Percentiles rank a stretch among this genome's conserved stretches.
These are phyloP conservation scores for Camponotus vicinus DNA, from an alignment of 1,140 invertebrate genomes.

Conservation along the genomic window DNA sequence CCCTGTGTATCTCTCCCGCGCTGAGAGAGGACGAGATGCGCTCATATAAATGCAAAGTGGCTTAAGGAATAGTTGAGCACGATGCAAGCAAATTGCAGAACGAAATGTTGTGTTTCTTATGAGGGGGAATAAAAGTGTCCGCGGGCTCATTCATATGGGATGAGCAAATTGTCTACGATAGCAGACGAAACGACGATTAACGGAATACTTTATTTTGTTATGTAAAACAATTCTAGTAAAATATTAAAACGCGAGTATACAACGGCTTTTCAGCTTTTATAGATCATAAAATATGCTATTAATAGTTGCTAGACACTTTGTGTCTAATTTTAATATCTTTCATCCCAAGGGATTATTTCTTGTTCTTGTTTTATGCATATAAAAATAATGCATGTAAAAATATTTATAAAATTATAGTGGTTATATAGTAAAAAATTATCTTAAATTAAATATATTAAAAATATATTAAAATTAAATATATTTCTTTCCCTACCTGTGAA, in stretches of 20 bases:
- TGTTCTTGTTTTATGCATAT: not conserved
- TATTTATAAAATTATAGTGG: not conserved
- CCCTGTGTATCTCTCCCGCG: constrained; percentile 29
- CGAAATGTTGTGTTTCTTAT: constrained; percentile 44
- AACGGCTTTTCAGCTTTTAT: not conserved
- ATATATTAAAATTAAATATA: too few relatives aligned
- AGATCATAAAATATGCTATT: not conserved
- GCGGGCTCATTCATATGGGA: not conserved
- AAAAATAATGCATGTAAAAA: not conserved
- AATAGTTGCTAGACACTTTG: not conserved
- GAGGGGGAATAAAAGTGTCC: constrained; percentile 34
- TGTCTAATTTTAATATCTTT: not conserved
- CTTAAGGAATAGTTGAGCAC: constrained; percentile 63
- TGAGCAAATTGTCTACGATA: constrained; percentile 7
- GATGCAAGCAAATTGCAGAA: constrained; percentile 66
- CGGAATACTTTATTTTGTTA: not conserved
- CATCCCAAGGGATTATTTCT: not conserved
- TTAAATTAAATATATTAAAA: not conserved
- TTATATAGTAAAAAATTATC: not conserved
- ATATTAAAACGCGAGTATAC: not conserved
- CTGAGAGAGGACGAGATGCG: constrained; percentile 44
- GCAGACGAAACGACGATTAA: not conserved
- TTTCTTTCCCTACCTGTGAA: not conserved
- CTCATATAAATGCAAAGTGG: constrained; percentile 80
- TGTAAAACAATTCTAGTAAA: not conserved